Conservation (phyloP, 1,140 invertebrate species). For the Acromyrmex charruanus region DNA sequence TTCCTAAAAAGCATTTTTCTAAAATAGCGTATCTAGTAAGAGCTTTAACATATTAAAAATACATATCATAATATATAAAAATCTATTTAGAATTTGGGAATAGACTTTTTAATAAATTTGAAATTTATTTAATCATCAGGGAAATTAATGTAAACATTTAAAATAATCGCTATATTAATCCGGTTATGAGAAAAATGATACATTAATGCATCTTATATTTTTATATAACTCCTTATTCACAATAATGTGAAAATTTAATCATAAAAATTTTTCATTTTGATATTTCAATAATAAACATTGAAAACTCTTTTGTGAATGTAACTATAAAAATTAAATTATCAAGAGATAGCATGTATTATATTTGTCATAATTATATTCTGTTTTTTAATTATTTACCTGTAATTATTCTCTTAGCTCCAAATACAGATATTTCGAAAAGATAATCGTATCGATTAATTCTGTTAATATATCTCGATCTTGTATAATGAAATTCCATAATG, state of each 20-base stretch:
- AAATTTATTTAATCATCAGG: background rate
- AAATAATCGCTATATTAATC: background rate
- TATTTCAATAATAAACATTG: slow-evolving; percentile 18
- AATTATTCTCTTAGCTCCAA: background rate
- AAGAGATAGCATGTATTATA: background rate
- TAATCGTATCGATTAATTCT: background rate
- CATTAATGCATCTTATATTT: background rate
- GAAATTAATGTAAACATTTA: background rate
- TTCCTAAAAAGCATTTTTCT: background rate
- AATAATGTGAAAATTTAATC: background rate
- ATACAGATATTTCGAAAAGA: background rate
- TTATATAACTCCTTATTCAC: background rate
- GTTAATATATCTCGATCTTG: background rate
- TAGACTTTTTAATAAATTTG: background rate
- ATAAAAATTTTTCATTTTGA: background rate
- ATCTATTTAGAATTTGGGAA: background rate
- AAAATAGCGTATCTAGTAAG: background rate
- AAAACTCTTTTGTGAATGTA: background rate
- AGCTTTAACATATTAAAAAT: background rate
- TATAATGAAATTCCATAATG: slow-evolving; percentile 3
- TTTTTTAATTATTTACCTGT: too few species aligned
- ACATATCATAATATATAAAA: background rate
- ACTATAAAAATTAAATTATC: slow-evolving; percentile 22
- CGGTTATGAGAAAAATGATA: too few species aligned
- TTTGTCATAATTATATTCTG: too few species aligned